Evolutionary conservation across 2,888 invertebrate genomes (phyloP), one percentile per base, ranked within the genome.

Genomic region (Orthosia gracilis): DNA sequence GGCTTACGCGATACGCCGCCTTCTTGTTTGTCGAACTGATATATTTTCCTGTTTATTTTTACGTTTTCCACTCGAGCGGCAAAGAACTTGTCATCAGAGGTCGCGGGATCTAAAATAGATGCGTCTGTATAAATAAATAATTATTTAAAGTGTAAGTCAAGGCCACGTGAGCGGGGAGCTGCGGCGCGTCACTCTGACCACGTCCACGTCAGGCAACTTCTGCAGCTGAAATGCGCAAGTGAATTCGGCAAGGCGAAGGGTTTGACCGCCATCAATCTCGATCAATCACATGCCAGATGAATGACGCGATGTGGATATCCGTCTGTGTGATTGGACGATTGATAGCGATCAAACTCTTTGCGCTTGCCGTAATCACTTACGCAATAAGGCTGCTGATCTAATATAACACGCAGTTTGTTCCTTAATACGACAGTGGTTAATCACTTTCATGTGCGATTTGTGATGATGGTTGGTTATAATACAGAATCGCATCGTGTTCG

Each of bases 61-160:
- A 50, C 67, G 7, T 52, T 47, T 73, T 73, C 50, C 58, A 45
- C 23, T 57, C 68, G 74, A 63, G 40, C 64, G 69, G 54, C 69
- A 78, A 69, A 80, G 54, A 77, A 82, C 73, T 73, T 80, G 84
- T 84, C 78, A 71, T 80, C 78, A 69, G 82, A 84, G 85, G 84
- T 80, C 85, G 69, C 52, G 21, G 23, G 13, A 45, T 50, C 70
- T 62, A 49, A 85, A 85, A 85, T 85, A 85, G 85, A 78, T 66
- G 54, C 45, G 57, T 62, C 66, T 17, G 21, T 52, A 26, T 72
- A 61, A 73, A 76, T 83, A 83, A 78, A 80, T 80, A 76, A 64
- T 68, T 63, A 55, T 57, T 72, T 47, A 26, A 68, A 73, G 67
- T 73, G 58, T 76, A 76, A 82, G 86, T 79, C 86, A 85, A 85